Evolutionary conservation across 2,888 invertebrate species (phyloP).

Genomic region (Yponomeuta cagnagella): DNA sequence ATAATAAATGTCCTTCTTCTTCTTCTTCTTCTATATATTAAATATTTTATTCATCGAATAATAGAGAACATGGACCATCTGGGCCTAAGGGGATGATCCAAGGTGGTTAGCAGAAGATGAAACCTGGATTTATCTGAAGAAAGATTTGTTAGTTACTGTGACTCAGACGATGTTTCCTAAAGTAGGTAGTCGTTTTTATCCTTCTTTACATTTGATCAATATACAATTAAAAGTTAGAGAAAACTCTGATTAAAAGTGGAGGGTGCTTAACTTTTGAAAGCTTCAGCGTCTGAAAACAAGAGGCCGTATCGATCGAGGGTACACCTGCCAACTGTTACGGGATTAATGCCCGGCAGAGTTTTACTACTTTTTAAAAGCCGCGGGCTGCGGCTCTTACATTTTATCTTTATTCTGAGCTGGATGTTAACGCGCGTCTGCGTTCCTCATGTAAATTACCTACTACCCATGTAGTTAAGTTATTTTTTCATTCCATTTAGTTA

Average conservation of each 20-base stretch:
- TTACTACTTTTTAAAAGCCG: conserved; percentile 67
- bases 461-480: background rate
- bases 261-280: conserved; percentile 21
- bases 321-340: conserved; percentile 59
- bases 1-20: no score
- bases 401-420: conserved; percentile 24
- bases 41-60: no score
- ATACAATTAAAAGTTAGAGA: background rate
- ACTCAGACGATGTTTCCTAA: no score
- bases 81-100: no score
- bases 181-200: background rate
- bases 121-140: no score
- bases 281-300: conserved; percentile 48
- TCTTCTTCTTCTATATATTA: no score
- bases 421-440: conserved; percentile 28
- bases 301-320: conserved; percentile 43
- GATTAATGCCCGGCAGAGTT: conserved; percentile 47
- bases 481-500: background rate
- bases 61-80: no score
- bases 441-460: background rate
- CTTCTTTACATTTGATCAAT: background rate
- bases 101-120: no score
- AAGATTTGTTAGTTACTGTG: no score
- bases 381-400: conserved; percentile 33
- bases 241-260: background rate